These are phyloP conservation scores for Rousettus madagascariensis DNA, from an alignment of 2,797 vertebrate genomes.

Conservation along the genomic window DNA sequence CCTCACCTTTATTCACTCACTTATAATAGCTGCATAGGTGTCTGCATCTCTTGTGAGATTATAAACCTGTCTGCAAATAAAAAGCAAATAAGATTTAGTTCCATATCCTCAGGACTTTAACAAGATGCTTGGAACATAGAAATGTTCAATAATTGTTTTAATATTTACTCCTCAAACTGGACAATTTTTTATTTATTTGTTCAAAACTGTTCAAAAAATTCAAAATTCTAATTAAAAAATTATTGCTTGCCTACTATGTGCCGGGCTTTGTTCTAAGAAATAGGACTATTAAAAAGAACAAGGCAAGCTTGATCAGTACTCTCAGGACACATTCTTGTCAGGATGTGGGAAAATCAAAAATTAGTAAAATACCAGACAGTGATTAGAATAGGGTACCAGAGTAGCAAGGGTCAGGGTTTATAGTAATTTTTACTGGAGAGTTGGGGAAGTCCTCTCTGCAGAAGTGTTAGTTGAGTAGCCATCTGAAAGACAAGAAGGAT, in stretches of 20 bases:
- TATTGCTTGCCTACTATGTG: background rate
- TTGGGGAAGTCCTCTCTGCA: background rate
- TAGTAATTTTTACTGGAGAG: background rate
- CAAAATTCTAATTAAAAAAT: background rate
- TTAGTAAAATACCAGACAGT: background rate
- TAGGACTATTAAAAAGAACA: background rate
- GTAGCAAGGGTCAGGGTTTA: background rate
- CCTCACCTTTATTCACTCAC: background rate
- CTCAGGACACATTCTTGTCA: background rate
- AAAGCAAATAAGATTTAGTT: background rate
- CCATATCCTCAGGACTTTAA: background rate
- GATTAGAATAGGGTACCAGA: background rate
- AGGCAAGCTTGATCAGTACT: background rate
- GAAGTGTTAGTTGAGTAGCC: background rate
- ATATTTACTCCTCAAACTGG: background rate
- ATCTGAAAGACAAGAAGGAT: background rate
- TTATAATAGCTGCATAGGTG: background rate
- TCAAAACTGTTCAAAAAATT: slow-evolving; percentile 1
- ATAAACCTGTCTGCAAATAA: background rate
- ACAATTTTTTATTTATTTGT: background rate
- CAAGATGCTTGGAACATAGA: background rate
- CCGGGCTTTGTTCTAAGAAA: background rate
- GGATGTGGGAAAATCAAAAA: background rate
- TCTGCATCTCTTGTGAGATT: background rate
- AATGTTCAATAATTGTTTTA: background rate